Base-by-base conservation (phyloP, 2,888 invertebrate genomes). In the Myathropa florea region DNA sequence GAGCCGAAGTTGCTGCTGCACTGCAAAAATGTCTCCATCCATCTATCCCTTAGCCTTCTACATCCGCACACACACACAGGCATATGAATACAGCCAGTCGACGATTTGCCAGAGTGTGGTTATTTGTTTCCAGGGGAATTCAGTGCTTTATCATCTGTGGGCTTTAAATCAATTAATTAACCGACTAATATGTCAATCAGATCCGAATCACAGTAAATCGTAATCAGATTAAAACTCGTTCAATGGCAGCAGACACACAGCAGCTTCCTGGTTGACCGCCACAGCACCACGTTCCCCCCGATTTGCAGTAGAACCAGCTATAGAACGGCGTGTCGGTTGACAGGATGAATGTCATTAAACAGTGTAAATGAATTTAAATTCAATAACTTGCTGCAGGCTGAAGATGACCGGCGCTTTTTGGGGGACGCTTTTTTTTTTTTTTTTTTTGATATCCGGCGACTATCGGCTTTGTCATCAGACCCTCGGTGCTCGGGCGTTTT, bases 111-210 rank as follows among this genome's bases (percentile, higher is more conserved):
- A 55, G 39, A 26, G 39, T 46, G 46, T 60, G 76, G 73, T 26
- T 21, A 46, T 68, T 63, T 71, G 65, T 61, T 64, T 71, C 76
- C 72, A 72, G 68, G 85, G 68, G 81, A 85, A 78, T 78, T 77
- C 81, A 85, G 71, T 53, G 84, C 76, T 81, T 76, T 77, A 85
- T 86, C 82, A 79, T 82, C 70, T 81, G 75, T 75, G 68, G 78
- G 78, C 82, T 65, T 82, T 82, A 86, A 86, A 86, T 86, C 86
- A 86, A 86, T 86, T 86, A 86, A 86, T 86, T 86, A 85, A 82
- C 81, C 86, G 86, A 78, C 86, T 86, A 86, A 86, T 86, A 86
- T 86, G 86, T 86, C 86, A 86, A 86, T 86, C 86, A 86, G 86
- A 86, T 86, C 78, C 63, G 86, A 86, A 86, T 86, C 86, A 75